Percentiles rank a stretch among this genome's conserved stretches.
These are phyloP conservation scores for Ceriagrion tenellum DNA, from an alignment of 2,888 invertebrate genomes.

Conservation along the genomic window DNA sequence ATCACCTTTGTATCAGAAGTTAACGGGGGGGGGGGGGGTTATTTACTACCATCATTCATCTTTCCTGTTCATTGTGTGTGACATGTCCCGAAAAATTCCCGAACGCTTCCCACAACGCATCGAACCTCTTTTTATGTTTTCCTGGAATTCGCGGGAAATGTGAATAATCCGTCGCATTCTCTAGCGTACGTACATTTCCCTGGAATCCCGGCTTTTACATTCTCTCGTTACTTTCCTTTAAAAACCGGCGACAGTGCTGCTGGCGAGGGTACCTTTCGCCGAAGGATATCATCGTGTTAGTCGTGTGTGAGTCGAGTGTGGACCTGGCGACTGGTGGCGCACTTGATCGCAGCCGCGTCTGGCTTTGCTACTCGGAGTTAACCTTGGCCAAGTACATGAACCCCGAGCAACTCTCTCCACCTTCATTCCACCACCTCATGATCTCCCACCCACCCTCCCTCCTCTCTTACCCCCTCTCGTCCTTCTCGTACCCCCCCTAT, in stretches of 20 bases:
- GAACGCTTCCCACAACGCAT: no score
- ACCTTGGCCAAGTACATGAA: conserved; percentile 64
- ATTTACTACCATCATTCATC: no score
- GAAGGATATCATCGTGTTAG: not conserved
- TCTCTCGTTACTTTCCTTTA: not conserved
- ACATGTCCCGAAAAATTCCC: no score
- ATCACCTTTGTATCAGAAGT: no score
- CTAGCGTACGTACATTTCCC: no score
- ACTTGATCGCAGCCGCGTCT: not conserved
- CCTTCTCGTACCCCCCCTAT: not conserved
- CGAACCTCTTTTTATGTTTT: no score
- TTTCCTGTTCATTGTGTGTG: no score
- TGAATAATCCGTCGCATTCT: no score
- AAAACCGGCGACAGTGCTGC: not conserved
- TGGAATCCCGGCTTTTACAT: not conserved
- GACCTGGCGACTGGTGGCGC: not conserved
- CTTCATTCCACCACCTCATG: not conserved
- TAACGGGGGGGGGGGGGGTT: no score
- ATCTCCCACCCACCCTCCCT: not conserved
- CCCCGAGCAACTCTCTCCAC: conserved; percentile 30
- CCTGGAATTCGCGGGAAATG: no score
- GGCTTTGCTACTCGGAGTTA: conserved; percentile 16
- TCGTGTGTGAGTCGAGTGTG: not conserved
- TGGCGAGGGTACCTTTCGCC: not conserved
- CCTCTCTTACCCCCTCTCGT: not conserved